Evolutionary conservation across 2,888 invertebrate species (phyloP).

Genomic region (Lithodes maja): DNA sequence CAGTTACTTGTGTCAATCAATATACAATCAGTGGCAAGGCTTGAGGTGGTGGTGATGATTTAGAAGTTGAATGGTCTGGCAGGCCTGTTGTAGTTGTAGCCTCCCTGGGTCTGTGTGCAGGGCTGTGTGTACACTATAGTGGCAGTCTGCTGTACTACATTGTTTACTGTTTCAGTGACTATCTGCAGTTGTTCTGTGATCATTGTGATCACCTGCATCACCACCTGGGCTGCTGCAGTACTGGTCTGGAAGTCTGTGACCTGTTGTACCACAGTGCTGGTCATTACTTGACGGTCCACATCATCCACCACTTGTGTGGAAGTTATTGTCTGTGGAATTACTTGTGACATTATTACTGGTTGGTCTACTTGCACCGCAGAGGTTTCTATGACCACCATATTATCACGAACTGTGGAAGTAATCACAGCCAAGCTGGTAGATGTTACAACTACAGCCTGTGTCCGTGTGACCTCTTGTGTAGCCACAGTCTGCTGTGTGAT

Average conservation of each 20-base stretch:
- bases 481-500: constrained; percentile 51
- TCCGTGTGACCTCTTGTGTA: constrained; percentile 46
- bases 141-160: constrained; percentile 43
- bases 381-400: constrained; percentile 30
- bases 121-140: constrained; percentile 47
- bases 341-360: constrained; percentile 38
- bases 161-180: constrained; percentile 45
- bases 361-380: constrained; percentile 48
- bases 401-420: constrained; percentile 45
- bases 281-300: constrained; percentile 55
- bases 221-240: constrained; percentile 36
- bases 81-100: constrained; percentile 64
- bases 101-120: constrained; percentile 41
- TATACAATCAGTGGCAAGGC: background rate
- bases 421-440: constrained; percentile 42
- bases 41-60: background rate
- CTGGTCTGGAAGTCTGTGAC: constrained; percentile 59
- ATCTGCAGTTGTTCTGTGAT: constrained; percentile 39
- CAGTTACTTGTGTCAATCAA: background rate
- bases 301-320: constrained; percentile 55
- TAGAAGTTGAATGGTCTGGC: constrained; percentile 37
- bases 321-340: constrained; percentile 52
- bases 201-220: constrained; percentile 43
- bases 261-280: constrained; percentile 40
- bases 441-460: constrained; percentile 51